Evolutionary conservation across 2,113 vertebrate species (phyloP).

Genomic region (Amazona guildingii): DNA sequence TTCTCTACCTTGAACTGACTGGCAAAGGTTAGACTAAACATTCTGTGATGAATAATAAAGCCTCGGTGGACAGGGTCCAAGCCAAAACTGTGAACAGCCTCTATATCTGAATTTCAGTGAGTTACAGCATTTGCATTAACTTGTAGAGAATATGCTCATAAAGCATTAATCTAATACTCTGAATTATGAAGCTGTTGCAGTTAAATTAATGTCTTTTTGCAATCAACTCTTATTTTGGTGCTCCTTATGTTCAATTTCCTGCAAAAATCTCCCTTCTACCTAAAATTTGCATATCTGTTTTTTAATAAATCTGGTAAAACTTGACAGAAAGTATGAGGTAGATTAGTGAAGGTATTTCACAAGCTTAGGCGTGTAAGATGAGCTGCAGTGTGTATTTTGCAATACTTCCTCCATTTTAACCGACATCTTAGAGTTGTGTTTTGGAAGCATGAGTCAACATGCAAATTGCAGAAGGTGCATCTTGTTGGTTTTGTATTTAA

Average conservation of each 20-base stretch:
- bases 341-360: slow-evolving; percentile 34
- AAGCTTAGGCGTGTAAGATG: slow-evolving; percentile 23
- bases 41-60: slow-evolving; percentile 19
- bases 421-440: background rate
- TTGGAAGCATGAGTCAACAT: background rate
- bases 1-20: slow-evolving; percentile 12
- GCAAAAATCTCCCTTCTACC: background rate
- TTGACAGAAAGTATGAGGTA: background rate
- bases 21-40: slow-evolving; percentile 2
- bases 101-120: slow-evolving; percentile 56
- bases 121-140: slow-evolving; percentile 19
- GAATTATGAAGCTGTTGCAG: slow-evolving; percentile 35
- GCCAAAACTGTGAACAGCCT: slow-evolving; percentile 1
- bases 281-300: slow-evolving; percentile 27
- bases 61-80: slow-evolving; percentile 4
- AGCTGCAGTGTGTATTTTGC: background rate
- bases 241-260: background rate
- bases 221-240: slow-evolving; percentile 33
- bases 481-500: slow-evolving; percentile 14
- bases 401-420: background rate
- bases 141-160: slow-evolving; percentile 29
- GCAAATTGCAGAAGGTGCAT: background rate
- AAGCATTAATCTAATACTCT: slow-evolving; percentile 43
- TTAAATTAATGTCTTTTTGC: slow-evolving; percentile 26
- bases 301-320: slow-evolving; percentile 1